A percentile compares a stretch with the other conserved stretches of the same genome.
These are phyloP conservation scores for Orthonevra nobilis DNA, from an alignment of 2,888 invertebrate genomes.

Conservation along the genomic window DNA sequence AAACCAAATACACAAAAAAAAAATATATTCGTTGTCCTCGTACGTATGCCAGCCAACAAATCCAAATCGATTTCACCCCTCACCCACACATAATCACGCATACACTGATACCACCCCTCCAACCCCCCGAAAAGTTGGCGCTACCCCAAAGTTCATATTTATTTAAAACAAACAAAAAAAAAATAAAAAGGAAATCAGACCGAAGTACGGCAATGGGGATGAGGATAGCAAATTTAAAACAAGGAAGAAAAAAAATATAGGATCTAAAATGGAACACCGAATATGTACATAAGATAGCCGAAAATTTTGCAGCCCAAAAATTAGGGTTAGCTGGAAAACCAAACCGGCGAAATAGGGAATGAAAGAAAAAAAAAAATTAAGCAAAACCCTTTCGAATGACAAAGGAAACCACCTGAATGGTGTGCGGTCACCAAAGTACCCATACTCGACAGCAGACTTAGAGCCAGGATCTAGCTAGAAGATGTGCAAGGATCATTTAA, in stretches of 20 bases:
- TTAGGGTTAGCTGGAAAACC: slow-evolving; percentile 53
- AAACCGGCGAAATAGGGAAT: slow-evolving; percentile 40
- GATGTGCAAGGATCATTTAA: slow-evolving; percentile 59
- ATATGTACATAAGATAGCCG: too few species aligned
- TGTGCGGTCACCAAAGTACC: slow-evolving; percentile 31
- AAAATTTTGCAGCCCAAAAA: slow-evolving; percentile 58
- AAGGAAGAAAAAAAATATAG: too few species aligned
- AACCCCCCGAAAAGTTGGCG: too few species aligned
- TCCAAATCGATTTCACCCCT: slow-evolving; percentile 61
- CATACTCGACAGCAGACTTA: not conserved
- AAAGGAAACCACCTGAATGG: slow-evolving; percentile 51
- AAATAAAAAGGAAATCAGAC: slow-evolving; percentile 7
- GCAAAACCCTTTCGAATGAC: slow-evolving; percentile 29
- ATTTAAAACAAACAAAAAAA: slow-evolving; percentile 52
- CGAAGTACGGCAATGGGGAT: not conserved
- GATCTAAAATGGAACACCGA: slow-evolving; percentile 60
- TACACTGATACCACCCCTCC: slow-evolving; percentile 16
- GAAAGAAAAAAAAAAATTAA: slow-evolving; percentile 7
- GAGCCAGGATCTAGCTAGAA: slow-evolving; percentile 7
- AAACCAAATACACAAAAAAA: slow-evolving; percentile 57
- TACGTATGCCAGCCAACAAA: slow-evolving; percentile 63
- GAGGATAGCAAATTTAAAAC: slow-evolving; percentile 42
- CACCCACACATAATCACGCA: slow-evolving; percentile 39
- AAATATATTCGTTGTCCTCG: slow-evolving; percentile 41
- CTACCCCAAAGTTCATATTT: slow-evolving; percentile 41